A percentile compares a stretch with the other conserved stretches of the same genome.
These are phyloP conservation scores for Mungos mungo DNA, from an alignment of 2,113 vertebrate genomes.

Conservation along the genomic window DNA sequence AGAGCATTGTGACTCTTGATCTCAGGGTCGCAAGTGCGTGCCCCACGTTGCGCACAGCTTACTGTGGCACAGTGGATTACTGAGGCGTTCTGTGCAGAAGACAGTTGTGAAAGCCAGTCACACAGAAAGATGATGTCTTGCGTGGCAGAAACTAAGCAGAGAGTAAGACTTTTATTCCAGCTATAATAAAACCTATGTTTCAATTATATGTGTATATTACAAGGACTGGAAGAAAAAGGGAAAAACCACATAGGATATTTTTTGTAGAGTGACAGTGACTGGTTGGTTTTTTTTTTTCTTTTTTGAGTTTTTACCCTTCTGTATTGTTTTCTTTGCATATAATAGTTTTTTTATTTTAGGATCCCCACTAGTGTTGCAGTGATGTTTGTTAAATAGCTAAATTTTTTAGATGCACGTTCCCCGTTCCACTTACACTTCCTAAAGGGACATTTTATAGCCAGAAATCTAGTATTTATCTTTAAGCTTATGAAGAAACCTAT, in stretches of 20 bases:
- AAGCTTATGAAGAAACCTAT: not conserved
- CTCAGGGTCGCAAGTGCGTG: not conserved
- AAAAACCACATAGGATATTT: not conserved
- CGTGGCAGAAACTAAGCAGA: not conserved
- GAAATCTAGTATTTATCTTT: not conserved
- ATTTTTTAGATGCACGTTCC: not conserved
- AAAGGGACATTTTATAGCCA: not conserved
- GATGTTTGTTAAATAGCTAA: not conserved
- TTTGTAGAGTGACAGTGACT: not conserved
- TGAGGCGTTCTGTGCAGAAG: not conserved
- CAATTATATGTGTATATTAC: not conserved
- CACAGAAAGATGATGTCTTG: not conserved
- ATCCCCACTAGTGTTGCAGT: not conserved
- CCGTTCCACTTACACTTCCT: not conserved
- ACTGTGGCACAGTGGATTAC: not conserved
- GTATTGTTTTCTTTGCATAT: not conserved
- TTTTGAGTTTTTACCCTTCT: fast-evolving
- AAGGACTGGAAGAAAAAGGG: not conserved
- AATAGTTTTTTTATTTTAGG: not conserved
- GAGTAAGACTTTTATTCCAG: not conserved
- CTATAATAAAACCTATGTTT: not conserved
- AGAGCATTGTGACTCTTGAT: not conserved
- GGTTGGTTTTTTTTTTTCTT: not conserved
- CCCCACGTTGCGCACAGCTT: not conserved
- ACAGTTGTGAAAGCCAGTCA: not conserved